These are phyloP conservation scores for Albula goreensis DNA, from an alignment of 2,113 vertebrate species.

Conservation along the genomic window DNA sequence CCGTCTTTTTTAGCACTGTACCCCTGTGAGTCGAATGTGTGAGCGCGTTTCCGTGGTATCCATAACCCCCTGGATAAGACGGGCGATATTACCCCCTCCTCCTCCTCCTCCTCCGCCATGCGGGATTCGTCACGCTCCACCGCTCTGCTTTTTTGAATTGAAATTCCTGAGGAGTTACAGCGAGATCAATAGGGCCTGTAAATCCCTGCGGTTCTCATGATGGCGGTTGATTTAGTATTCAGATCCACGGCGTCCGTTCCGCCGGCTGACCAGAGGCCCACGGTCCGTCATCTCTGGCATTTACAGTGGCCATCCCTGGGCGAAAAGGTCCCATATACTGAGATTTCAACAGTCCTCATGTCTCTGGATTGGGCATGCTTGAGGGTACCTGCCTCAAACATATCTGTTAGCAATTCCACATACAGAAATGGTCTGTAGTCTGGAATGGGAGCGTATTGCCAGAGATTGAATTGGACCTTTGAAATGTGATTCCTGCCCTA, in stretches of 20 bases:
- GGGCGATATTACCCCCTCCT: not conserved
- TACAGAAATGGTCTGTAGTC: too few species aligned
- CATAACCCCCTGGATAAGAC: too few species aligned
- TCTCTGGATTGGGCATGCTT: too few species aligned
- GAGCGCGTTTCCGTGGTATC: not conserved
- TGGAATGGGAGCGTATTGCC: too few species aligned
- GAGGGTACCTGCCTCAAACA: too few species aligned
- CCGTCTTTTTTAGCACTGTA: too few species aligned
- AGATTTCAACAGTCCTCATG: too few species aligned
- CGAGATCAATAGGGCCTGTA: conserved; percentile 39
- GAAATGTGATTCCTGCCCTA: too few species aligned
- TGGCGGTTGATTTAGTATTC: conserved; percentile 66
- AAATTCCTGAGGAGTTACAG: conserved; percentile 22
- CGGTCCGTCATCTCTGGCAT: not conserved
- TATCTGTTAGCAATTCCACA: too few species aligned
- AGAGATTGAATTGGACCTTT: too few species aligned
- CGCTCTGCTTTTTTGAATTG: conserved; percentile 49
- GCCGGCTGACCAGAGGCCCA: conserved; percentile 34
- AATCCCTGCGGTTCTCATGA: conserved; percentile 55
- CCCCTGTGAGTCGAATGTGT: not conserved
- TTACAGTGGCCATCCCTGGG: too few species aligned
- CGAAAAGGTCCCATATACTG: too few species aligned
- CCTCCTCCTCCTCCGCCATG: not conserved
- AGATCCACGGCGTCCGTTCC: conserved; percentile 49
- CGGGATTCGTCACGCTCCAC: conserved; percentile 46